These are phyloP conservation scores for Clarias macrocephalus DNA, from an alignment of 2,113 vertebrate species.

Conservation along the genomic window DNA sequence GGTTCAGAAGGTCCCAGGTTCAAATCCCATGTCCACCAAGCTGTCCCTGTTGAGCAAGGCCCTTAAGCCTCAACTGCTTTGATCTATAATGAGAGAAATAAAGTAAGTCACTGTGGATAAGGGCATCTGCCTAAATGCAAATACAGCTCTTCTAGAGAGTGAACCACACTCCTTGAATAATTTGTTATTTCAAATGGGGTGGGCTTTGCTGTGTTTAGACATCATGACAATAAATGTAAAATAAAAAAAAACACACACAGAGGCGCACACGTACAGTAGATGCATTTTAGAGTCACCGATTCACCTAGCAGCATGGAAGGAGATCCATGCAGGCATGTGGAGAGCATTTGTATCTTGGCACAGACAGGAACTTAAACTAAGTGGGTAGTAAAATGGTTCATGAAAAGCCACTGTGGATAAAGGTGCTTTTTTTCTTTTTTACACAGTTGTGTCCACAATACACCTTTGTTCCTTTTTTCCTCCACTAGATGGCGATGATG, in stretches of 20 bases:
- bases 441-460: constrained; percentile 1
- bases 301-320: not conserved
- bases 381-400: not conserved
- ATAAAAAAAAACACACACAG: not conserved
- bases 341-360: not conserved
- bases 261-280: not conserved
- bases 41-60: too few relatives aligned
- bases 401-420: not conserved
- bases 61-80: too few relatives aligned
- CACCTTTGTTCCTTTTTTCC: constrained; percentile 59
- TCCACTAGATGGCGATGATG: constrained; percentile 60
- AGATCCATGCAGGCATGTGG: not conserved
- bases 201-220: not conserved
- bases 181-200: not conserved
- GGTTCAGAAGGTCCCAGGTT: too few relatives aligned
- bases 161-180: too few relatives aligned
- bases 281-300: not conserved
- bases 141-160: not conserved
- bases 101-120: too few relatives aligned
- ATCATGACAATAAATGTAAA: not conserved
- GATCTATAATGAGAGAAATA: too few relatives aligned
- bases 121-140: too few relatives aligned
- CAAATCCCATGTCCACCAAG: too few relatives aligned
- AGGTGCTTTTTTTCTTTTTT: not conserved
- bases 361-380: not conserved